Evolutionary conservation across 2,797 vertebrate species (phyloP).

Genomic region (Dromococcyx pavoninus): DNA sequence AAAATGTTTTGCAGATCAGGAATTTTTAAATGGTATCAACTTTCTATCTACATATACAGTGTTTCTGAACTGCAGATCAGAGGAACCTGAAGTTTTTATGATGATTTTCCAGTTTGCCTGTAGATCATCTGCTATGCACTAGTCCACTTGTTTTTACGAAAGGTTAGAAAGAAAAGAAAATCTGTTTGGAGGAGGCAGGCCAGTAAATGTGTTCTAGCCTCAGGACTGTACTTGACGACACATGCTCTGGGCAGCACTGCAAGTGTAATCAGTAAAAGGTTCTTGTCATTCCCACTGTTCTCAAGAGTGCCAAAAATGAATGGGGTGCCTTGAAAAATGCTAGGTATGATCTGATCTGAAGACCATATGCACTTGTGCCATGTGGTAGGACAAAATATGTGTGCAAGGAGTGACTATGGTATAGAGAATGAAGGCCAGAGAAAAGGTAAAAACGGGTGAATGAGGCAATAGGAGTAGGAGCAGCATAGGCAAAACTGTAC

Average conservation of each 20-base stretch:
- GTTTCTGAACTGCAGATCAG: neutral
- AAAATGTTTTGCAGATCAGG: neutral
- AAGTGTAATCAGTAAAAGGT: neutral
- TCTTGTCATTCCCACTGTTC: neutral
- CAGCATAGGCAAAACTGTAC: neutral
- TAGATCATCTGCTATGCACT: neutral
- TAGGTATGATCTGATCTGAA: neutral
- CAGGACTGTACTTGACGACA: neutral
- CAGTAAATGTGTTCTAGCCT: neutral
- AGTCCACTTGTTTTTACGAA: neutral
- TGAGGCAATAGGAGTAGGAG: neutral
- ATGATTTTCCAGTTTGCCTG: neutral
- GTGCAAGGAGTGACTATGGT: neutral
- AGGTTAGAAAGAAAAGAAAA: neutral
- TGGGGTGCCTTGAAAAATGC: neutral
- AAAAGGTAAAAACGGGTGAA: neutral
- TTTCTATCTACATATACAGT: neutral
- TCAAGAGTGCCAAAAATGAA: neutral
- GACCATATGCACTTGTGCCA: neutral
- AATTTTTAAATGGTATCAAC: neutral
- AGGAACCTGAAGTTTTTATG: neutral
- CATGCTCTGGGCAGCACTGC: rapidly evolving
- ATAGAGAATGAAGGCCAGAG: neutral
- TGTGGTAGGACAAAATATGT: neutral
- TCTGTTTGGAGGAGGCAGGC: neutral